These are phyloP conservation scores for Parazoanthus darwini DNA, from an alignment of 92 coral and sea anemone genomes.

Conservation along the genomic window DNA sequence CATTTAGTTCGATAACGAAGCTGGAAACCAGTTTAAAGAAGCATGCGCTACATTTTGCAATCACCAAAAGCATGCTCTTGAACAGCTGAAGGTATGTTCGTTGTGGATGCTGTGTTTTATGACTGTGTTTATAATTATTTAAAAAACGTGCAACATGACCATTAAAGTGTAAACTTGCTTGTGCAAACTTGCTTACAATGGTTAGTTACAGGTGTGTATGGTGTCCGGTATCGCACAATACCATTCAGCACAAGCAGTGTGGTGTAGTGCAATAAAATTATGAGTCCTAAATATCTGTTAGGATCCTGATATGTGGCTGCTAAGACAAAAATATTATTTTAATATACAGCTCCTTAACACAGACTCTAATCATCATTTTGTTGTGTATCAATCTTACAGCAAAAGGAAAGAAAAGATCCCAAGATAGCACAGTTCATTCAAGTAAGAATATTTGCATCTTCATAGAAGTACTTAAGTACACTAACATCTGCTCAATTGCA, in stretches of 20 bases:
- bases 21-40: constrained; percentile 89
- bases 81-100: constrained; percentile 76
- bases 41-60: constrained; percentile 94
- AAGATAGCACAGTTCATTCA: constrained; percentile 85
- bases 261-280: too few species aligned
- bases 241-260: too few species aligned
- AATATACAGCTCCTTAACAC: too few species aligned
- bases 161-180: too few species aligned
- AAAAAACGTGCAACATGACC: too few species aligned
- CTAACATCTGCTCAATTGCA: neutral
- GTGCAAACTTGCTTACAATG: too few species aligned
- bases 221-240: too few species aligned
- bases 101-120: too few species aligned
- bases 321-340: too few species aligned
- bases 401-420: constrained; percentile 81
- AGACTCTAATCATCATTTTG: neutral
- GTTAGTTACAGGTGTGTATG: too few species aligned
- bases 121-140: neutral
- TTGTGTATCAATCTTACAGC: constrained; percentile 51
- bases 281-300: too few species aligned
- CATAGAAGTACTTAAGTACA: neutral
- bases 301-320: too few species aligned
- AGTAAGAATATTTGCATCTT: constrained; percentile 56
- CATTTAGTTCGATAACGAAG: constrained; percentile 89
- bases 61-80: constrained; percentile 89